These are phyloP conservation scores for Bombus soroeensis DNA, from an alignment of 1,140 invertebrate species.

Conservation along the genomic window DNA sequence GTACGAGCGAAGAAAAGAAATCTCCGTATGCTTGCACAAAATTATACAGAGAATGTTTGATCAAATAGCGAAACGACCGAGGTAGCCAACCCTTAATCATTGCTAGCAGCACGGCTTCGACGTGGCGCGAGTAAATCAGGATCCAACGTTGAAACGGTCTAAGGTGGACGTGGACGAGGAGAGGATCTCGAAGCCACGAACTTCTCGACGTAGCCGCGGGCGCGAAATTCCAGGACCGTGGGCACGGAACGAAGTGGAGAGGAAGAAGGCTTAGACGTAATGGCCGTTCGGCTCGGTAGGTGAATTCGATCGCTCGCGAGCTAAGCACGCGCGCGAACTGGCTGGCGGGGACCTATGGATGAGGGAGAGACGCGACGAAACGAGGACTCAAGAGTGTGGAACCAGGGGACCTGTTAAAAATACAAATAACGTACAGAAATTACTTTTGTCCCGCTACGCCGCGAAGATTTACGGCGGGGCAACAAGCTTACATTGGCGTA, in stretches of 20 bases:
- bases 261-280: slow-evolving; percentile 1
- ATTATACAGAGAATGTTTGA: not conserved
- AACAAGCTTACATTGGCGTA: slow-evolving; percentile 79
- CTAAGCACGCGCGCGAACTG: not conserved
- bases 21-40: not conserved
- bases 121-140: slow-evolving; percentile 23
- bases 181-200: slow-evolving; percentile 18
- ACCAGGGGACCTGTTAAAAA: slow-evolving; percentile 72
- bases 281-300: slow-evolving; percentile 15
- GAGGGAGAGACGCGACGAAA: slow-evolving; percentile 48
- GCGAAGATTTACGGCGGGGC: slow-evolving; percentile 80
- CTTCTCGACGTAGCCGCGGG: slow-evolving; percentile 9
- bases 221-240: slow-evolving; percentile 31
- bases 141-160: slow-evolving; percentile 7
- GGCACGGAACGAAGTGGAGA: not conserved
- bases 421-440: slow-evolving; percentile 82
- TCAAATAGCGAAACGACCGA: not conserved
- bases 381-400: slow-evolving; percentile 27
- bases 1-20: not conserved
- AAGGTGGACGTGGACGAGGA: slow-evolving; percentile 1
- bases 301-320: slow-evolving; percentile 47
- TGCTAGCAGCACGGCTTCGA: not conserved
- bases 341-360: not conserved
- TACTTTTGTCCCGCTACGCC: slow-evolving; percentile 80
- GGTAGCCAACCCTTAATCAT: not conserved